Evolutionary conservation across 2,797 vertebrate genomes (phyloP), one percentile per base, ranked within the genome.

Genomic region (Cuniculus paca): DNA sequence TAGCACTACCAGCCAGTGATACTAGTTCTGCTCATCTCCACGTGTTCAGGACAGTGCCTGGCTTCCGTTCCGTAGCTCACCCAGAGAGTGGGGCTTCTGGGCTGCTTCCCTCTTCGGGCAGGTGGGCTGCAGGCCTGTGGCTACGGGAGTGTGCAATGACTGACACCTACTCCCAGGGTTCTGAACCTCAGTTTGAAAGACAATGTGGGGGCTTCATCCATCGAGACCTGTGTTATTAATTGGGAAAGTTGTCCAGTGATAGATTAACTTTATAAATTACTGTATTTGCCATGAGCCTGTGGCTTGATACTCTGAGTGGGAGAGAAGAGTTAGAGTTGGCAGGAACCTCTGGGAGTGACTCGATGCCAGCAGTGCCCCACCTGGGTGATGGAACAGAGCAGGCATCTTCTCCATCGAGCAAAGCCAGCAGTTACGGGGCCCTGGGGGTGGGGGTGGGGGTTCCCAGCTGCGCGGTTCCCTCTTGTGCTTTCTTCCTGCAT

Each of bases 401-500:
- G 60, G 19, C 22, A 28, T 34, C 14, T 42, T n/a, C 75, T 4
- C 10, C 9, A 5, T 1, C 5, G 0, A 28, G 3, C 8, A 14
- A 54, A 52, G 77, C 31, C 28, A 36, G 50, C 42, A 26, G 34
- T 8, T 0, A n/a, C 2, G 5, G 75, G 58, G 31, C 24, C 74
- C 34, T 45, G 0, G 1, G 8, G 24, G 20, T 50, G 50, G 50
- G 7, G 50, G n/a, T n/a, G 50, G 50, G 50, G 50, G 10, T 50
- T 45, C 13, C 4, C 11, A 2, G n/a, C 17, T 22, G 39, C 28
- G 1, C 0, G 0, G 14, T 20, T 50, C 14, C 45, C 8, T 52
- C 34, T 6, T 50, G 4, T 22, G 31, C 2, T 2, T 45, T 60
- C 28, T 52, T 14, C 79, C 61, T 39, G 17, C 5, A 12, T 31